A percentile compares a stretch with the other conserved stretches of the same genome.
Conservation (phyloP, 2,113 vertebrate genomes). For the Ivindomyrus marchei region DNA sequence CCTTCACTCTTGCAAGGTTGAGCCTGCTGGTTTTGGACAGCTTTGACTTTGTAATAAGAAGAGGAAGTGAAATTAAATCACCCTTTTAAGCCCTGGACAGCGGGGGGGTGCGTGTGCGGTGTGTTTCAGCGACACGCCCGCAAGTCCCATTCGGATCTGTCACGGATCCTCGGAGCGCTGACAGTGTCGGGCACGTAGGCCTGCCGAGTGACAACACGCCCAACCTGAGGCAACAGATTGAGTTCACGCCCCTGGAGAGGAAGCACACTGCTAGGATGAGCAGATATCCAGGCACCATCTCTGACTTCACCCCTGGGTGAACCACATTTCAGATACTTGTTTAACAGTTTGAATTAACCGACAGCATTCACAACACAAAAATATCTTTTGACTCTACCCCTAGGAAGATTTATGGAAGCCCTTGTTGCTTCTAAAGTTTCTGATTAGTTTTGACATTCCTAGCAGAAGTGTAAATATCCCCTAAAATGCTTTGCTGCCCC, state of each 20-base stretch:
- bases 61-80: slow-evolving; percentile 67
- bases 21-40: slow-evolving; percentile 70
- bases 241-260: not conserved
- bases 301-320: not conserved
- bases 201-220: not conserved
- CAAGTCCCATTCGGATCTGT: slow-evolving; percentile 54
- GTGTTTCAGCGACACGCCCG: slow-evolving; percentile 49
- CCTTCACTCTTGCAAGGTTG: slow-evolving; percentile 60
- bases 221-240: not conserved
- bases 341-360: not conserved
- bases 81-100: slow-evolving; percentile 65
- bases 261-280: not conserved
- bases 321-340: not conserved
- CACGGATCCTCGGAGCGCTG: slow-evolving; percentile 54
- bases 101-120: slow-evolving; percentile 60
- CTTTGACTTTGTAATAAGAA: slow-evolving; percentile 62
- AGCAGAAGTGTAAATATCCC: not conserved
- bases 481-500: not conserved
- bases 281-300: not conserved
- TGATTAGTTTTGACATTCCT: not conserved
- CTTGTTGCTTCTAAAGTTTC: not conserved
- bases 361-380: not conserved
- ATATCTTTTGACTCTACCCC: not conserved
- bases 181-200: slow-evolving; percentile 38
- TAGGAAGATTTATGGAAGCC: not conserved